Conservation (phyloP, 2,113 vertebrate genomes). For the Nothoprocta perdicaria region DNA sequence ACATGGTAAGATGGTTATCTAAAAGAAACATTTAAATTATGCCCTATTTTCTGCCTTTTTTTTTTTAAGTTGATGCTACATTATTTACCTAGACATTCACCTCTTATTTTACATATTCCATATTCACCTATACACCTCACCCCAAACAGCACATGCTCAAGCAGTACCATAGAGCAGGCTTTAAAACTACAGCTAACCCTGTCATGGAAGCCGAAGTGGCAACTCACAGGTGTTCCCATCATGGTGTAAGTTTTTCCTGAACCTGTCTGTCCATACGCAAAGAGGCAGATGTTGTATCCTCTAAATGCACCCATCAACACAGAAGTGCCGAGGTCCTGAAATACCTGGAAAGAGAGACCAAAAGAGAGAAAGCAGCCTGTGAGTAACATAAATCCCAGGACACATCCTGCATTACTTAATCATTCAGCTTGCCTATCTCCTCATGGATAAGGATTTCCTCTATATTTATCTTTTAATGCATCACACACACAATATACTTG, state of each 20-base stretch:
- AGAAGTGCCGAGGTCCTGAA: slow-evolving; percentile 93
- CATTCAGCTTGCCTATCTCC: background rate
- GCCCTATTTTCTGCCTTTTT: background rate
- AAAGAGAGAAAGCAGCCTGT: background rate
- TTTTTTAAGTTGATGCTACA: background rate
- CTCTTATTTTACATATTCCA: background rate
- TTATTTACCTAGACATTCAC: background rate
- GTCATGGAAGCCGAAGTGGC: background rate
- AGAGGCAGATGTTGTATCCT: slow-evolving; percentile 98
- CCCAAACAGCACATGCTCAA: background rate
- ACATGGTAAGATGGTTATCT: background rate
- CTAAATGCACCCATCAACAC: slow-evolving; percentile 89
- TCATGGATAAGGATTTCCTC: background rate
- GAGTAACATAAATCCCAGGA: background rate
- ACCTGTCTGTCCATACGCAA: slow-evolving; percentile 98
- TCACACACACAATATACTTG: background rate
- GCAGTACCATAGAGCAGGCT: background rate
- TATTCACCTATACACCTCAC: background rate
- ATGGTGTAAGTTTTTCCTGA: slow-evolving; percentile 98
- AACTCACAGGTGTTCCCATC: slow-evolving; percentile 95
- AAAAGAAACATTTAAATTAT: background rate
- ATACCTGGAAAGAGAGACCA: slow-evolving; percentile 83
- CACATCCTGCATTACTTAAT: background rate
- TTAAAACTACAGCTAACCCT: background rate
- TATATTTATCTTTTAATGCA: background rate